Conservation (phyloP, 2,888 invertebrate genomes). For the Catocala nupta region DNA sequence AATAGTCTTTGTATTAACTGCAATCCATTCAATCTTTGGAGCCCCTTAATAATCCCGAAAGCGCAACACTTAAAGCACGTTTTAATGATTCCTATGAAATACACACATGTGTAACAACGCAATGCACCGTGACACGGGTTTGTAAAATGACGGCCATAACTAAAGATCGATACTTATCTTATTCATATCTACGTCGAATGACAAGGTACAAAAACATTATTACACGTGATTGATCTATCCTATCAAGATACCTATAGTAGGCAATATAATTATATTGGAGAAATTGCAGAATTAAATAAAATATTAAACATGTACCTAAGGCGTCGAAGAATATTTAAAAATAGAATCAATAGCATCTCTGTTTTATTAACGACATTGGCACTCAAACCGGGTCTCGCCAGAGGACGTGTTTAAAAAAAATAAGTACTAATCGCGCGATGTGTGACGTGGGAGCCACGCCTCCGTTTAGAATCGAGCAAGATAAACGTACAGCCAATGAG, state of each 20-base stretch:
- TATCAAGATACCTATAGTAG: neutral
- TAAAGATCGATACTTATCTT: constrained; percentile 20
- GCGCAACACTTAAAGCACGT: no score
- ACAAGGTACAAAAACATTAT: constrained; percentile 47
- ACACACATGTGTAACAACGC: constrained; percentile 8
- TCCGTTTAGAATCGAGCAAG: constrained; percentile 44
- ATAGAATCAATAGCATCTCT: neutral
- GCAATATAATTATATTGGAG: no score
- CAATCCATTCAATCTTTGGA: no score
- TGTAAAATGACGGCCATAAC: constrained; percentile 31
- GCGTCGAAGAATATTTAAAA: neutral
- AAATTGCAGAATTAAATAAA: no score
- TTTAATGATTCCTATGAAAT: no score
- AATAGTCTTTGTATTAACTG: no score
- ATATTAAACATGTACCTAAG: no score
- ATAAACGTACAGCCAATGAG: constrained; percentile 22
- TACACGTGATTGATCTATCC: constrained; percentile 46
- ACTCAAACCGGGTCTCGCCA: neutral
- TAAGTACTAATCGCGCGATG: constrained; percentile 31
- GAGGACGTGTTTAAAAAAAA: constrained; percentile 20
- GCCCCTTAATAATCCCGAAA: no score
- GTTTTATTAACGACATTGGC: constrained; percentile 1
- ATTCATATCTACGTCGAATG: constrained; percentile 23
- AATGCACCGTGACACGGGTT: constrained; percentile 30
- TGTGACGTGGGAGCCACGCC: constrained; percentile 69